Evolutionary conservation across 1,140 invertebrate genomes (phyloP).

Genomic region (Polypedilum vanderplanki): DNA sequence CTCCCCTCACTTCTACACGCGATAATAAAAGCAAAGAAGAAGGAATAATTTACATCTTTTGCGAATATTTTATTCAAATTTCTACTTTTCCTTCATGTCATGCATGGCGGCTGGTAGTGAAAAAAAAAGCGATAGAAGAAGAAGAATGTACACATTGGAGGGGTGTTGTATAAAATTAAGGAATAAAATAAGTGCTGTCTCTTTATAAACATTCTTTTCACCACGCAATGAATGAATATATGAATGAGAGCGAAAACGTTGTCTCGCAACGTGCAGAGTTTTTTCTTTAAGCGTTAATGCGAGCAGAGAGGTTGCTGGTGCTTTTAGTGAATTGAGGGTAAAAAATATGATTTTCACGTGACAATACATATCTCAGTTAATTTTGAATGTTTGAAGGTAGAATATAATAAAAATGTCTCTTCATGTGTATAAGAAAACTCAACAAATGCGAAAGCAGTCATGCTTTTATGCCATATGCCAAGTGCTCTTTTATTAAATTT

Average conservation of each 20-base stretch:
- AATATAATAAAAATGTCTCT: constrained; percentile 9
- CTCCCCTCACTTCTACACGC: background rate
- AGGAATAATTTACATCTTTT: background rate
- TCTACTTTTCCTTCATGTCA: background rate
- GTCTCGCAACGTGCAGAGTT: background rate
- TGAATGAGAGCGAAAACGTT: background rate
- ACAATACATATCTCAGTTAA: constrained; percentile 25
- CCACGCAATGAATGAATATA: background rate
- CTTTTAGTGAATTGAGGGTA: background rate
- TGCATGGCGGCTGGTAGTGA: background rate
- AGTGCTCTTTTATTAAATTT: constrained; percentile 26
- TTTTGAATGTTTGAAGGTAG: background rate
- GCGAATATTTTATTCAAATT: constrained; percentile 19
- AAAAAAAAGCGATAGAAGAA: background rate
- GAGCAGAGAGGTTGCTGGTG: background rate
- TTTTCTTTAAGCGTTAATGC: background rate
- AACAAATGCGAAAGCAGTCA: background rate
- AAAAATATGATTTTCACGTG: constrained; percentile 12
- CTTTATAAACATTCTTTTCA: constrained; percentile 19
- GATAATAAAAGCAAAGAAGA: background rate
- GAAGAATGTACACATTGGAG: background rate
- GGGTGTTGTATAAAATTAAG: background rate
- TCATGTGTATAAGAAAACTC: background rate
- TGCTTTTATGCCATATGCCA: background rate
- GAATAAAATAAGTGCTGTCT: constrained; percentile 18